Conservation (phyloP, 2,113 vertebrate species). For the Oncorhynchus keta region DNA sequence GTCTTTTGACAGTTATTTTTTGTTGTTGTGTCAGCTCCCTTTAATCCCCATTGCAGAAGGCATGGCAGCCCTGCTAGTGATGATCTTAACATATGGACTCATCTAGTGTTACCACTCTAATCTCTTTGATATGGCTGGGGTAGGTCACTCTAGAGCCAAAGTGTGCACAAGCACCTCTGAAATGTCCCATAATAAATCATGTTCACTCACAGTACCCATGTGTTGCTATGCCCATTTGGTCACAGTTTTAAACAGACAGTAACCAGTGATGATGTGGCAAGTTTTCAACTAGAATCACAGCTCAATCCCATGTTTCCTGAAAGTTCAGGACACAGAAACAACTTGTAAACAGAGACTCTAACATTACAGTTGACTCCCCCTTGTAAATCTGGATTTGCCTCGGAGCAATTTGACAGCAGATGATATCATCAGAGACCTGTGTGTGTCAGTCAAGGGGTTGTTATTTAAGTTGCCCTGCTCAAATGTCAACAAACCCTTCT, state of each 20-base stretch:
- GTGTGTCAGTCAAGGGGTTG: constrained; percentile 6
- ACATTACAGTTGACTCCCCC: not conserved
- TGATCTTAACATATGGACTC: not conserved
- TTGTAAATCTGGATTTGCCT: not conserved
- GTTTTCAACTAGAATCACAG: not conserved
- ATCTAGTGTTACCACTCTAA: not conserved
- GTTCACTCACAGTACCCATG: not conserved
- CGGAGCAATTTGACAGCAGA: constrained; percentile 17
- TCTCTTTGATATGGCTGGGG: not conserved
- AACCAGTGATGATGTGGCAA: not conserved
- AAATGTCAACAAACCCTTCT: constrained; percentile 7
- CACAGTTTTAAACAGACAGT: not conserved
- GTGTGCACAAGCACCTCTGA: not conserved
- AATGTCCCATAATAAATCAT: not conserved
- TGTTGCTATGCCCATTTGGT: not conserved
- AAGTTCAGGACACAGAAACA: not conserved
- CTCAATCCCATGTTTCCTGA: not conserved
- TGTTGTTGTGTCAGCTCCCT: constrained; percentile 18
- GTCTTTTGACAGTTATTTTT: constrained; percentile 36
- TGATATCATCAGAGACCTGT: constrained; percentile 1
- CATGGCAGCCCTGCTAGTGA: constrained; percentile 7
- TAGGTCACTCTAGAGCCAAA: not conserved
- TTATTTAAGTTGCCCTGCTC: constrained; percentile 11
- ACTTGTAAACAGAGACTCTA: not conserved
- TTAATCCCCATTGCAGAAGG: constrained; percentile 2